These are phyloP conservation scores for Portevinia maculata DNA, from an alignment of 2,888 invertebrate species.

Conservation along the genomic window DNA sequence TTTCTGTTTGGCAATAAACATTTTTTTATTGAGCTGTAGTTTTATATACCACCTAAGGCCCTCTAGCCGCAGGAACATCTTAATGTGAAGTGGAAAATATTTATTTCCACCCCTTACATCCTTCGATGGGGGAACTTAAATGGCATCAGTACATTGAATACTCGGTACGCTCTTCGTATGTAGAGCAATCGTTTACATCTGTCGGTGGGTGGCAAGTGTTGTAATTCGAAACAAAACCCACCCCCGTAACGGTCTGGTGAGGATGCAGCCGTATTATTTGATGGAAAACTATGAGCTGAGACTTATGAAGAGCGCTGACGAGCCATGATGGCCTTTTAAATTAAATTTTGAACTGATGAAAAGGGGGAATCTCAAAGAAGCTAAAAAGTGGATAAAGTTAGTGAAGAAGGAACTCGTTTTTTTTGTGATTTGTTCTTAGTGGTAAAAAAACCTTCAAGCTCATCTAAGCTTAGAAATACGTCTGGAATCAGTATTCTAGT, in stretches of 20 bases:
- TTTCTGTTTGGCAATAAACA: constrained; percentile 79
- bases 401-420: background rate
- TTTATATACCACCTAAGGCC: constrained; percentile 20
- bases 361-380: too few relatives aligned
- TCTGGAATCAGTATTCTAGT: too few relatives aligned
- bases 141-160: constrained; percentile 50
- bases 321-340: background rate
- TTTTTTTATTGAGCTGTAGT: constrained; percentile 82
- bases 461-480: too few relatives aligned
- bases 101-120: constrained; percentile 30
- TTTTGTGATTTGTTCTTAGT: too few relatives aligned
- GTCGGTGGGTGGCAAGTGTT: constrained; percentile 29
- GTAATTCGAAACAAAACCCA: background rate
- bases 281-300: background rate
- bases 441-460: too few relatives aligned
- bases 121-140: background rate
- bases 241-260: background rate
- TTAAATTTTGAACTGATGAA: background rate
- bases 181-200: constrained; percentile 81
- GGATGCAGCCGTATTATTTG: background rate
- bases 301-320: background rate
- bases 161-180: constrained; percentile 51
- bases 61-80: constrained; percentile 60
- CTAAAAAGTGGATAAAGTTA: too few relatives aligned
- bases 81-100: constrained; percentile 32